Evolutionary conservation across 23 tunicate species (phyloP).

Genomic region (Halocynthia roretzi): DNA sequence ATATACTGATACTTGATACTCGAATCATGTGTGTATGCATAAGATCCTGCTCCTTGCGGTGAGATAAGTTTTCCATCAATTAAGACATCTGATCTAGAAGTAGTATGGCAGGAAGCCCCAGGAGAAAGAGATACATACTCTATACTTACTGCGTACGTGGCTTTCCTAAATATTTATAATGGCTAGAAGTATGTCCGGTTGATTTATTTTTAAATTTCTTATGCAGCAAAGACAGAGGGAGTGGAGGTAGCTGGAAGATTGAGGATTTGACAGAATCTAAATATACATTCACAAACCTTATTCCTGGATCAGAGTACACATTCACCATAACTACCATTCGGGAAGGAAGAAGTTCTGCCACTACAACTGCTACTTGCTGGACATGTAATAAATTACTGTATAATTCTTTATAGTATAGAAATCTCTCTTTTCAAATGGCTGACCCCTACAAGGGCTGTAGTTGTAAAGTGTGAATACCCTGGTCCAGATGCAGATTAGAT

Average conservation of each 20-base stretch:
- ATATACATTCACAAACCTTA: conserved; percentile 30
- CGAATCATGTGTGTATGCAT: not conserved
- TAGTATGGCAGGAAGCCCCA: conserved; percentile 48
- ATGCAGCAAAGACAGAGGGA: conserved; percentile 44
- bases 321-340: conserved; percentile 52
- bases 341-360: conserved; percentile 62
- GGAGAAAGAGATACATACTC: conserved; percentile 53
- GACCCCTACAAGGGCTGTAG: no score
- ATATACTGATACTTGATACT: no score
- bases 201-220: not conserved
- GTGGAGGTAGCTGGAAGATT: conserved; percentile 33
- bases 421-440: no score
- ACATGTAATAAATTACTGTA: conserved; percentile 28
- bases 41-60: conserved; percentile 67
- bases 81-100: conserved; percentile 17
- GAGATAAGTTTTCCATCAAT: conserved; percentile 28
- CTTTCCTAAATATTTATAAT: not conserved
- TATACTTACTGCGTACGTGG: conserved; percentile 33
- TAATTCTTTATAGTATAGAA: not conserved
- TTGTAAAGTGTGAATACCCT: no score
- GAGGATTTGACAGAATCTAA: conserved; percentile 35
- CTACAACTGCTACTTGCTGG: conserved; percentile 27
- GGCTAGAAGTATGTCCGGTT: not conserved
- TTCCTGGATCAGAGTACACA: conserved; percentile 53
- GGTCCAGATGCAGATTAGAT: no score